Conservation (phyloP, 1,140 invertebrate genomes). For the Hycleus phaleratus region DNA sequence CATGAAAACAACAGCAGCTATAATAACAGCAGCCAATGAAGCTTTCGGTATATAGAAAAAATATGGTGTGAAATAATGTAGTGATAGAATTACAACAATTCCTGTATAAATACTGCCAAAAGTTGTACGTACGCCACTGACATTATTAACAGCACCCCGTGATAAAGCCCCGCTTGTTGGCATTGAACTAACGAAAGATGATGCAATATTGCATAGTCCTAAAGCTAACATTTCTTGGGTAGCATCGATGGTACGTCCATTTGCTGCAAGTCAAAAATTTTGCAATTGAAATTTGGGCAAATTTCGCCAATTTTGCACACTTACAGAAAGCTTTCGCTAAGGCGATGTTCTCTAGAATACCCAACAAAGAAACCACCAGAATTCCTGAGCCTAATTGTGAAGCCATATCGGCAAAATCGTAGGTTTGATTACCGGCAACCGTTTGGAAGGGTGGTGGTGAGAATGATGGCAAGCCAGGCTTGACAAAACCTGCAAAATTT, state of each 20-base stretch:
- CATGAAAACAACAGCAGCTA: constrained; percentile 74
- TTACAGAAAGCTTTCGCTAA: constrained; percentile 75
- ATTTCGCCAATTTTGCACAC: constrained; percentile 42
- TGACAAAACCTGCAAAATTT: constrained; percentile 47
- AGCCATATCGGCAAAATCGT: constrained; percentile 59
- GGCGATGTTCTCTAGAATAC: constrained; percentile 74
- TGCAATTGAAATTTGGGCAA: neutral
- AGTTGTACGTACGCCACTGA: constrained; percentile 74
- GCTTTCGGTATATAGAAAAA: constrained; percentile 54
- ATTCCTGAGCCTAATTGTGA: constrained; percentile 64
- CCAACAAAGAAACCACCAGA: constrained; percentile 67
- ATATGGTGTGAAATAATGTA: constrained; percentile 74
- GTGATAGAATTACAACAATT: constrained; percentile 62
- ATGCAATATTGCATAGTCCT: constrained; percentile 72
- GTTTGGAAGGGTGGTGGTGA: constrained; percentile 55
- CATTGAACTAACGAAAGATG: constrained; percentile 78
- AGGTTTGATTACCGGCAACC: constrained; percentile 55
- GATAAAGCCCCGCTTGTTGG: constrained; percentile 79
- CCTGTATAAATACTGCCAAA: constrained; percentile 74
- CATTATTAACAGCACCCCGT: constrained; percentile 79
- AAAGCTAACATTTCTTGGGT: constrained; percentile 75
- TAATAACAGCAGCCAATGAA: constrained; percentile 71
- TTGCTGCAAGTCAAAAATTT: constrained; percentile 22
- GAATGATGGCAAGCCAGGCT: constrained; percentile 59
- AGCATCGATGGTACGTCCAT: constrained; percentile 51